Percentiles rank a stretch among this genome's conserved stretches.
phyloP scores from a whole-genome alignment of 2,797 vertebrate species.

The Molossus molossus region DNA sequence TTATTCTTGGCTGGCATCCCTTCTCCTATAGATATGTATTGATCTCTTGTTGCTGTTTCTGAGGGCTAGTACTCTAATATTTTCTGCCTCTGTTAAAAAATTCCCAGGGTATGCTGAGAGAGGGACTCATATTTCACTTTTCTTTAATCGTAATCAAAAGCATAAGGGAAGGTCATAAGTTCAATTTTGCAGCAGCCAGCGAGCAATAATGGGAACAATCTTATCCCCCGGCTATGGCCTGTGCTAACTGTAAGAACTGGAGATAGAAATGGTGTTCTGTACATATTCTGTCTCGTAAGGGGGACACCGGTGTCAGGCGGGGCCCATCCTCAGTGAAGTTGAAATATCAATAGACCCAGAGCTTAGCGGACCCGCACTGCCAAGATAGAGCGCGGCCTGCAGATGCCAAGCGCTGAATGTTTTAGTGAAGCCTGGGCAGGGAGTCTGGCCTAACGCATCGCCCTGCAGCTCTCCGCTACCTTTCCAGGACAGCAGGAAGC shows the following conservation, averaged over 20 bases:
- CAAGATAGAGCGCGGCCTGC: not conserved
- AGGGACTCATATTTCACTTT: conserved; percentile 53
- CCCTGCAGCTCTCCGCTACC: not conserved
- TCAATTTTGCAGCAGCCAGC: not conserved
- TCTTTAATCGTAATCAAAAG: conserved; percentile 49
- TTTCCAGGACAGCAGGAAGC: not conserved
- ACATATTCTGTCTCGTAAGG: not conserved
- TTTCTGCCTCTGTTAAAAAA: conserved; percentile 34
- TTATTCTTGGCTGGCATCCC: not conserved
- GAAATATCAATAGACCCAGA: not conserved
- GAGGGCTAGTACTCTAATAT: not conserved
- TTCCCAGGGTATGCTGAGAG: not conserved
- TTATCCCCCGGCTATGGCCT: not conserved
- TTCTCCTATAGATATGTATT: not conserved
- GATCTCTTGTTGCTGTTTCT: conserved; percentile 41
- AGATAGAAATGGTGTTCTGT: not conserved
- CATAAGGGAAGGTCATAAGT: not conserved
- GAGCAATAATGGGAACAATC: not conserved
- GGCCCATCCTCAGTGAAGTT: not conserved
- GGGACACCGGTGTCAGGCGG: not conserved
- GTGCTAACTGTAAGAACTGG: not conserved
- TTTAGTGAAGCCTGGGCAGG: not conserved
- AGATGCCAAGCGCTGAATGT: not conserved
- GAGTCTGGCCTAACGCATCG: not conserved
- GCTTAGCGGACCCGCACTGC: not conserved